These are phyloP conservation scores for Coreius guichenoti DNA, from an alignment of 2,797 vertebrate genomes.

Conservation along the genomic window DNA sequence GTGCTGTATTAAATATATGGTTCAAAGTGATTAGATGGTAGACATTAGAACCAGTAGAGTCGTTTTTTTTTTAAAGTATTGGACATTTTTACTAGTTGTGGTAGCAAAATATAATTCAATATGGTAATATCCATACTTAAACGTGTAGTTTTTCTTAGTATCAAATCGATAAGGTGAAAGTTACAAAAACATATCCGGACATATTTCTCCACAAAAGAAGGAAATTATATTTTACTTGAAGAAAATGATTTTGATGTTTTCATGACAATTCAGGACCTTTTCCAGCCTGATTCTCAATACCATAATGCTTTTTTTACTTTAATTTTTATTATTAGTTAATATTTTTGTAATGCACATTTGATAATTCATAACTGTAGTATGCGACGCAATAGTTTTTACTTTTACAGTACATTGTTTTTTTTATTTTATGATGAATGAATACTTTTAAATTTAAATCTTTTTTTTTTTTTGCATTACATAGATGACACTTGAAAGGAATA, in stretches of 20 bases:
- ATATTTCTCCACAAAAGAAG: not conserved
- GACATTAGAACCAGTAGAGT: slow-evolving; percentile 36
- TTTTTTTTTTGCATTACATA: not conserved
- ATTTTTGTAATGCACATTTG: not conserved
- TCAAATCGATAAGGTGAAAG: slow-evolving; percentile 14
- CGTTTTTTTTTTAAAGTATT: not conserved
- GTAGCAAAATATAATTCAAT: slow-evolving; percentile 43
- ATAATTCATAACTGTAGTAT: not conserved
- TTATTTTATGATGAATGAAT: not conserved
- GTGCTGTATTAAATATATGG: slow-evolving; percentile 55
- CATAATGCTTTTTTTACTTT: not conserved
- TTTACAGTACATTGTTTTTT: not conserved
- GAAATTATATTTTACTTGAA: not conserved
- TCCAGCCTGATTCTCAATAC: not conserved
- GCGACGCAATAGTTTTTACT: not conserved
- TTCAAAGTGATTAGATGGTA: slow-evolving; percentile 36
- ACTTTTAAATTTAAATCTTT: not conserved
- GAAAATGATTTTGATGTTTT: not conserved
- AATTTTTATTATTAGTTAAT: not conserved
- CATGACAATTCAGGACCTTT: not conserved
- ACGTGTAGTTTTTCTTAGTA: slow-evolving; percentile 4
- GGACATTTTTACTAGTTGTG: slow-evolving; percentile 25
- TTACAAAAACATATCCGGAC: not conserved
- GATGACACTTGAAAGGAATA: not conserved
- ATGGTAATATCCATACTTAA: slow-evolving; percentile 28